Evolutionary conservation across 2,797 vertebrate species (phyloP), one percentile per base, ranked within the genome.

Genomic region (Phoebastria nigripes): DNA sequence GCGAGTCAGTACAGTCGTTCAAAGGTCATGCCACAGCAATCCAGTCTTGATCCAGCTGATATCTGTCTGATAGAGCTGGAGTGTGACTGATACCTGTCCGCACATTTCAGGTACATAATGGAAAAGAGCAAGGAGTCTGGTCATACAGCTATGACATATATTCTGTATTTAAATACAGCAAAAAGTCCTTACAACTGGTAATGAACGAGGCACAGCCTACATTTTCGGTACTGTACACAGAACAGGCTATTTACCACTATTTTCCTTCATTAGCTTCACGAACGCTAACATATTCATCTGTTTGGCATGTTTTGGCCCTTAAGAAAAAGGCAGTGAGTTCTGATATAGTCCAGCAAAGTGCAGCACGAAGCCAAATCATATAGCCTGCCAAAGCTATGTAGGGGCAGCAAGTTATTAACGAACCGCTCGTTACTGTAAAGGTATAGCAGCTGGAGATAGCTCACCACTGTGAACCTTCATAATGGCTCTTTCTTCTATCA

Each of bases 21-120:
- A 44, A 58, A 78, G 46, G 72, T 72, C 10, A 6, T 2, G 4
- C 41, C 33, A 19, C 81, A 69, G 66, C 78, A 95, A 70, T 55
- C 37, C 25, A 8, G 82, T 67, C 89, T 95, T 54, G 78, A 70
- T 66, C 59, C 65, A 91, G 76, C 37, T 94, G 89, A 78, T 51
- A 76, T 52, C 83, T 91, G 80, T 66, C 72, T 2, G 37, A 55
- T 37, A 89, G 69, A 76, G 52, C 70, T 87, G 44, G 69, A 63
- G 39, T 7, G 49, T 77, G 71, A 80, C 66, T 74, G 80, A 69
- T 78, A 65, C 24, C 31, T 69, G 67, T 56, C 46, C 41, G 29
- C 87, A 87, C 62, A 35, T 66, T 73, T 59, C 77, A 86, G 79
- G 72, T 37, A 41, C 49, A 42, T 33, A 31, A 74, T 6, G 39